Base-by-base conservation (phyloP, 2,113 vertebrate species). In the Cyprinodon variegatus region DNA sequence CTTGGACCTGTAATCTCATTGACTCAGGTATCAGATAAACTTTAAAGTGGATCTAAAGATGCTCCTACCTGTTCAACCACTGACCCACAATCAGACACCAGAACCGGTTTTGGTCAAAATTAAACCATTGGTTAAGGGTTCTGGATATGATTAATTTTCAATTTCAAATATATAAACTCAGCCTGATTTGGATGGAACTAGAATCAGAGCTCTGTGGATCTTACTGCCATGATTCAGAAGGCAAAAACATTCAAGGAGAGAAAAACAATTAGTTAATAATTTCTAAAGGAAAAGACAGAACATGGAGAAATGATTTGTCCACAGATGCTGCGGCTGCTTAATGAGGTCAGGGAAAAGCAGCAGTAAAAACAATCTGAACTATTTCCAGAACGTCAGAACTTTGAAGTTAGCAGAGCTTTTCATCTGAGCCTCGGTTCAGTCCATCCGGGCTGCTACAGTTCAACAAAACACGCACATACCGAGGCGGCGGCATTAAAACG, bases 301-400 rank as follows among this genome's bases (percentile, higher is more conserved):
- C 75, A 65, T 61, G 38, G 10, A 57, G 17, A 50, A 22, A 65
- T 53, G 38, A 36, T 62, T 6, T 48, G 66, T 81, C 12, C 53
- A 82, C 72, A 82, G 65, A 71, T 39, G 15, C 46, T 61, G 67
- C 13, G 20, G 63, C 37, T 29, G 11, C 65, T 85, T 91, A 89
- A 88, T 79, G 61, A 87, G 83, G 76, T 79, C 70, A 88, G 66
- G 77, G 64, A 78, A 91, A 87, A 84, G 15, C 65, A 69, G 62
- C 72, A 83, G 74, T 63, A 70, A 86, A 85, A 74, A 90, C 77
- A 86, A 79, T 64, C 66, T 40, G 50, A 83, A 74, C 60, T 83
- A 81, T 64, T 70, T 82, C 37, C 0, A 15, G 70, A 64, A 66
- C 1, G 72, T 68, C 67, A 62, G 45, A 77, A 71, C 60, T 80